Evolutionary conservation across 2,888 invertebrate species (phyloP), one percentile per base, ranked within the genome.

Genomic region (Apodemia zela): DNA sequence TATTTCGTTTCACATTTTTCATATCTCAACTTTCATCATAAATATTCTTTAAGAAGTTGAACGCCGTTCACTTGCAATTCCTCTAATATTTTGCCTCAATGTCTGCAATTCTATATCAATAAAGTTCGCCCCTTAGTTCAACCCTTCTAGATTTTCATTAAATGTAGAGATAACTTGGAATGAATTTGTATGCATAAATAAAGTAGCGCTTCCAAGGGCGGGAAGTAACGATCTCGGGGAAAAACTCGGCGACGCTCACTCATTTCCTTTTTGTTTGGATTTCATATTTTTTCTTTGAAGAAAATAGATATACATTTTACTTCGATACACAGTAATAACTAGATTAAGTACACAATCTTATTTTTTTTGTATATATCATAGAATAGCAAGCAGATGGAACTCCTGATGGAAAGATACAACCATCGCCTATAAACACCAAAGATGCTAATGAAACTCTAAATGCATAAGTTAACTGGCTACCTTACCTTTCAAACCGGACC

Each of bases 191-290:
- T 59, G 47, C 63, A 76, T 79, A 81, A 81, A 80, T 82, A 76
- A 78, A 74, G 75, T 74, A 73, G 75, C 75, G 72, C 72, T 74
- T 72, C 72, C 71, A 68, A 71, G 68, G 72, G 73, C 74, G 71
- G 74, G 77, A 78, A 75, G 80, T 79, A 87, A 84, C 83, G 82
- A 85, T 81, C 73, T 79, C 80, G 74, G 77, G 81, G 80, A 80
- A 83, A 80, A 83, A 79, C 75, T 71, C 72, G 71, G 74, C 69
- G 75, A 73, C 75, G 75, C 68, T 74, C 75, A 71, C 74, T 74
- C 75, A 74, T 76, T 78, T 77, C 76, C 68, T 80, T 78, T 78
- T 75, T 74, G 74, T 76, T 76, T 74, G 54, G 25, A 57, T 25
- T 57, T 21, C 25, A 57, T 57, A 57, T 57, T 57, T 57, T 57